phyloP scores from a whole-genome alignment of 2,113 vertebrate species.

The Hemiscyllium ocellatum region DNA sequence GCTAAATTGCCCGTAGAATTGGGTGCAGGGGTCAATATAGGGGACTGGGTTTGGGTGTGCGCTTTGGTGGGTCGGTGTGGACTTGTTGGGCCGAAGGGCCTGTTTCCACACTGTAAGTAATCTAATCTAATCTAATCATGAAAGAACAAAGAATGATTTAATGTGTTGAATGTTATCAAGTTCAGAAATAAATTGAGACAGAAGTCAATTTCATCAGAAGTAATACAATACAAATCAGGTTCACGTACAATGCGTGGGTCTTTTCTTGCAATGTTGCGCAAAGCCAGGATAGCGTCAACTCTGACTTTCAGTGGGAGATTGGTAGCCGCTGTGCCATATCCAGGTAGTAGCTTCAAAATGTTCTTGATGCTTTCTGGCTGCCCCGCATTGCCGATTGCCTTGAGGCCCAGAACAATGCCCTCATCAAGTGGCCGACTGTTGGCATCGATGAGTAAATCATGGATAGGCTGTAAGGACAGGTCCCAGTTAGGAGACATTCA shows the following conservation, averaged over 20 bases:
- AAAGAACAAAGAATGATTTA: no score
- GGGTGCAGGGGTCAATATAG: no score
- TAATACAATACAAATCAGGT: neutral
- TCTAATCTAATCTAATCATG: no score
- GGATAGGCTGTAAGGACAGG: slow-evolving; percentile 59
- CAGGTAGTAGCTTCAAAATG: slow-evolving; percentile 65
- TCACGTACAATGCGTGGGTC: slow-evolving; percentile 62
- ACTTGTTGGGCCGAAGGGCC: no score
- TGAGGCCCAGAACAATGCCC: slow-evolving; percentile 64
- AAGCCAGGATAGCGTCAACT: slow-evolving; percentile 63
- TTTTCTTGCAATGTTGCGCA: slow-evolving; percentile 63
- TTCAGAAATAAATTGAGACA: neutral
- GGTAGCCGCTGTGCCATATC: slow-evolving; percentile 53
- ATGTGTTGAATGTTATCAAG: neutral
- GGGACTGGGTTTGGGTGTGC: no score
- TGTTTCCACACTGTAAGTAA: no score
- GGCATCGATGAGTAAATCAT: slow-evolving; percentile 61
- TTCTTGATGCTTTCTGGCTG: slow-evolving; percentile 69
- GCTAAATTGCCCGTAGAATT: no score
- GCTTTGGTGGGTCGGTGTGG: no score
- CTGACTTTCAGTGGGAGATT: slow-evolving; percentile 55
- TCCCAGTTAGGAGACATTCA: neutral
- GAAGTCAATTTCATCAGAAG: neutral
- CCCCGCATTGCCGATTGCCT: slow-evolving; percentile 73
- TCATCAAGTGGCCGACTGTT: slow-evolving; percentile 52